Evolutionary conservation across 2,797 vertebrate genomes (phyloP).

Genomic region (Enoplosus armatus): DNA sequence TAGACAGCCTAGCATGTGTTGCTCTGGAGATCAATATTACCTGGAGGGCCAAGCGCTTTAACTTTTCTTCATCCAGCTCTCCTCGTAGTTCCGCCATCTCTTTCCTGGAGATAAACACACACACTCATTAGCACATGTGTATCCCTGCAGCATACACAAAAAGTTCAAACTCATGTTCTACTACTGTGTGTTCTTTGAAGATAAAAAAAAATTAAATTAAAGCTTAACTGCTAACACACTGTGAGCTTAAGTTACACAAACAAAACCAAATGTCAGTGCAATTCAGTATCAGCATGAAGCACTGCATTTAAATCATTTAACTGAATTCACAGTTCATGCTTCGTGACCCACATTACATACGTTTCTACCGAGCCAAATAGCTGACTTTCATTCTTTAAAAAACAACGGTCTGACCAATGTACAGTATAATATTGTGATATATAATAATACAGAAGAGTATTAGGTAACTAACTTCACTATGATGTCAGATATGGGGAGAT

Average conservation of each 20-base stretch:
- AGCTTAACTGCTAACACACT: background rate
- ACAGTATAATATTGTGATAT: background rate
- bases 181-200: background rate
- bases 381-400: background rate
- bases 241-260: background rate
- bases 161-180: background rate
- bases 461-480: background rate
- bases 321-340: background rate
- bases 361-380: background rate
- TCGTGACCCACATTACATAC: background rate
- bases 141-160: background rate
- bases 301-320: background rate
- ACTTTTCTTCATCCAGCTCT: slow-evolving; percentile 92
- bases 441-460: background rate
- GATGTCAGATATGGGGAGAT: background rate
- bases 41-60: slow-evolving; percentile 90
- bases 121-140: slow-evolving; percentile 1
- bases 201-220: background rate
- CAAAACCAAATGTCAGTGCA: background rate
- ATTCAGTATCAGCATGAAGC: background rate
- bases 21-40: slow-evolving; percentile 77
- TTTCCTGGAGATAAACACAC: slow-evolving; percentile 85
- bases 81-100: slow-evolving; percentile 91
- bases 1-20: slow-evolving; percentile 48
- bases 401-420: background rate